A percentile compares a stretch with the other conserved stretches of the same genome.
Evolutionary conservation across 37 sponge, comb jelly and placozoan genomes (phyloP).

Genomic region (Tethya wilhelma): DNA sequence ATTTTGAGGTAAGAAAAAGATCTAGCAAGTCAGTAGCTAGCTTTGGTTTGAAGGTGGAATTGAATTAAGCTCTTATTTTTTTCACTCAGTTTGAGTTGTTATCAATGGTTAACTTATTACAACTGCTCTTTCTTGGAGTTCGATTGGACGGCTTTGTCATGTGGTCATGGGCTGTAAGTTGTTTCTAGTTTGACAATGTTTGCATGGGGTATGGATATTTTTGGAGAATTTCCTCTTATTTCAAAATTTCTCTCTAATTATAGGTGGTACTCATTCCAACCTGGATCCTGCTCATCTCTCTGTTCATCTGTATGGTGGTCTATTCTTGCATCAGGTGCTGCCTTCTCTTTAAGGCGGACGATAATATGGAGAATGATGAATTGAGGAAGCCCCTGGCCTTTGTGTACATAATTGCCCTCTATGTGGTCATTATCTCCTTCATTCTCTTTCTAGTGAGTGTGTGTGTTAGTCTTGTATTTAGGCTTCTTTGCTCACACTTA

Average conservation of each 20-base stretch:
- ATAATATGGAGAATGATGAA: conserved; percentile 25
- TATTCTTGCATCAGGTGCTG: conserved; percentile 13
- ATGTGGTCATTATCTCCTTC: conserved; percentile 9
- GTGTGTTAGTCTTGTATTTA: not conserved
- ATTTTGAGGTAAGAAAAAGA: conserved; percentile 69
- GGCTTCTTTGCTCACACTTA: not conserved
- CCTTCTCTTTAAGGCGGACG: not conserved
- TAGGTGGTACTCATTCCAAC: conserved; percentile 65
- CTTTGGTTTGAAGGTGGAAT: too few species aligned
- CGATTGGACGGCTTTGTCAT: conserved; percentile 39
- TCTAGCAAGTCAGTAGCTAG: too few species aligned
- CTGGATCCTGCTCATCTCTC: conserved; percentile 44
- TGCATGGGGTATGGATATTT: not conserved
- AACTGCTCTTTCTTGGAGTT: conserved; percentile 64
- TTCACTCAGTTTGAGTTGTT: conserved; percentile 44
- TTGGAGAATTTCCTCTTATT: not conserved
- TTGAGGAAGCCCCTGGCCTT: conserved; percentile 7
- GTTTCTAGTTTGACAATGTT: not conserved
- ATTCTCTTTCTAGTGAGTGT: conserved; percentile 53
- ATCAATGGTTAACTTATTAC: conserved; percentile 51
- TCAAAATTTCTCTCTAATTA: not conserved
- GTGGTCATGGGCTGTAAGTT: conserved; percentile 81
- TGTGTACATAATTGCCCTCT: conserved; percentile 17
- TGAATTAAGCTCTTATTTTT: not conserved
- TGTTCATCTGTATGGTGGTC: conserved; percentile 7